Evolutionary conservation across 2,888 invertebrate genomes (phyloP), one percentile per base, ranked within the genome.

Genomic region (Nomada ruficornis): DNA sequence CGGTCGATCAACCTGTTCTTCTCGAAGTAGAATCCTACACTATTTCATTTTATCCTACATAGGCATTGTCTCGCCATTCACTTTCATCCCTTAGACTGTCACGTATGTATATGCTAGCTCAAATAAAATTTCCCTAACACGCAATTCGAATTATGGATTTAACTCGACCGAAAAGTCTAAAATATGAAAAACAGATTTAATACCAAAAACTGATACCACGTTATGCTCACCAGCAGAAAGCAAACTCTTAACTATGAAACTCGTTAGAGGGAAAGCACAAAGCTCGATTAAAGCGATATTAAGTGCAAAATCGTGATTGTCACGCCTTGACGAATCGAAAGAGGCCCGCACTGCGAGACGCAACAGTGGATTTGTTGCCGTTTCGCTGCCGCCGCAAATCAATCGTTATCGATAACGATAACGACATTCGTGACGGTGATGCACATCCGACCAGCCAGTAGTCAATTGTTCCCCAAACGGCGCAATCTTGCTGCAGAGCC

Each of bases 401-500:
- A 86, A 83, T 70, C 83, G 80, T 80, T 80, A 80, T 73, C 80
- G 88, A 86, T 86, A 88, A 83, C 83, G 86, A 87, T 89, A 89
- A 89, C 87, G 87, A 85, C 82, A 74, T 89, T 89, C 81, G 86
- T 78, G 78, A 83, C 82, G 77, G 83, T 82, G 71, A 76, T 64
- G 62, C 82, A 62, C 75, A 75, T 71, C 81, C 79, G 70, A 59
- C 60, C 69, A 42, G 50, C 64, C 77, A 57, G 23, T 36, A 42
- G 69, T 68, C 78, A 80, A 87, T 88, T 88, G 87, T 88, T 83
- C 83, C 52, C 79, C 65, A 68, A 80, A 81, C 72, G 74, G 77
- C 76, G 82, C 81, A 83, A 86, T 86, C 88, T 88, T 86, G 87
- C 77, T 78, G 74, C 83, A 73, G 83, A 80, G 85, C 85, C 83